phyloP scores from a whole-genome alignment of 2,113 vertebrate genomes.

The Mastomys natalensis region DNA sequence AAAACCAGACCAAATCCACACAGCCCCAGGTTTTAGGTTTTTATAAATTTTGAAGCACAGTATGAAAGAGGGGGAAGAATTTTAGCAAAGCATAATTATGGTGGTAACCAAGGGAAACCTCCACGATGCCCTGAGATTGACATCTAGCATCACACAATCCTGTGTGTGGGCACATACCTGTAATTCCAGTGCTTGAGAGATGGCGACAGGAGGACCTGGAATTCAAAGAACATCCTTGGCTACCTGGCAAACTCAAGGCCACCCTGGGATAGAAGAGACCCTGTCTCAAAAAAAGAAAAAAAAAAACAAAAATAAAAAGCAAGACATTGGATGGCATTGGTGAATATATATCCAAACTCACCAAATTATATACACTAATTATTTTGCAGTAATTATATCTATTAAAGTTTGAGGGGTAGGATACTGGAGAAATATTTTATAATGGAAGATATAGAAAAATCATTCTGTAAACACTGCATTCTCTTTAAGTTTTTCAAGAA shows the following conservation, averaged over 20 bases:
- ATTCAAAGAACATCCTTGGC: not conserved
- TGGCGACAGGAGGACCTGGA: not conserved
- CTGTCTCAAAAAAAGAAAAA: not conserved
- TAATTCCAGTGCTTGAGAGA: not conserved
- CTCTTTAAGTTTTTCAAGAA: not conserved
- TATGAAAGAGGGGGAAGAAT: not conserved
- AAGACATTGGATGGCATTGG: not conserved
- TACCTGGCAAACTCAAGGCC: no score
- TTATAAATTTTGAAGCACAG: conserved; percentile 3
- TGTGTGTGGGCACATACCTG: not conserved
- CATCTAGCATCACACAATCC: not conserved
- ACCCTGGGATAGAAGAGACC: not conserved
- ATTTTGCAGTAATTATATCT: not conserved
- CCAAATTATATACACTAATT: not conserved
- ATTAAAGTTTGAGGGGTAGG: not conserved
- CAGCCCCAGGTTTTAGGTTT: not conserved
- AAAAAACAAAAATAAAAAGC: not conserved
- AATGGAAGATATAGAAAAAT: conserved; percentile 13
- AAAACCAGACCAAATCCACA: not conserved
- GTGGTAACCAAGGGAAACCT: not conserved
- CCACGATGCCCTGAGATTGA: not conserved
- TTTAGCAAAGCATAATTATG: not conserved
- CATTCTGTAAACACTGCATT: not conserved
- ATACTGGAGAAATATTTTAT: conserved; percentile 16
- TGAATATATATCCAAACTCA: not conserved